Percentiles rank a stretch among this genome's conserved stretches.
phyloP scores from a whole-genome alignment of 2,888 invertebrate species.

The Carabus problematicus region DNA sequence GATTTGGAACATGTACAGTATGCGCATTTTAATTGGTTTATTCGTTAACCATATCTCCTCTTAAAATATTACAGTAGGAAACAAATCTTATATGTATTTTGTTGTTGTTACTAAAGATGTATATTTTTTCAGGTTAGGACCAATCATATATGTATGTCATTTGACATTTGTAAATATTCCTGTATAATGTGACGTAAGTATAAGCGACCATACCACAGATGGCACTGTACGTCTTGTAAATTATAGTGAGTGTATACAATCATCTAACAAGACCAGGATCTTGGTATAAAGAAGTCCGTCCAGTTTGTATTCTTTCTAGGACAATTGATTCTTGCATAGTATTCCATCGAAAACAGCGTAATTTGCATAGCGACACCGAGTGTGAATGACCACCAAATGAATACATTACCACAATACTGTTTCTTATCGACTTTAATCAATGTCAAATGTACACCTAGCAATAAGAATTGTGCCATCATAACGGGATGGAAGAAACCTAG shows the following conservation, averaged over 20 bases:
- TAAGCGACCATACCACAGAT: too few relatives aligned
- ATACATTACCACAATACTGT: constrained; percentile 69
- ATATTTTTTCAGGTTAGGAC: too few relatives aligned
- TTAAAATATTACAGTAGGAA: too few relatives aligned
- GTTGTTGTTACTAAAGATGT: too few relatives aligned
- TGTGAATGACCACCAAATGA: constrained; percentile 83
- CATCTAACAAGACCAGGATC: constrained; percentile 17
- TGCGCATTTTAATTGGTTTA: too few relatives aligned
- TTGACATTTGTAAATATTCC: too few relatives aligned
- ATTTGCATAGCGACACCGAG: constrained; percentile 79
- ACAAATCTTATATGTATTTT: too few relatives aligned
- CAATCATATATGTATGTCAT: too few relatives aligned
- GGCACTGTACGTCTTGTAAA: constrained; percentile 8
- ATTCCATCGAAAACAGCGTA: constrained; percentile 85
- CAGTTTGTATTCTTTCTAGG: constrained; percentile 58
- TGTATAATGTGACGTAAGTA: neutral
- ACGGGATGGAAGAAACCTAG: constrained; percentile 90
- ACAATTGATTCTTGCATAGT: constrained; percentile 80
- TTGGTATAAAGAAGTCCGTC: constrained; percentile 25
- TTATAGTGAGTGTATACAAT: too few relatives aligned
- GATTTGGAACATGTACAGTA: too few relatives aligned
- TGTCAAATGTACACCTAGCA: constrained; percentile 69
- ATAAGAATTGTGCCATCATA: constrained; percentile 78
- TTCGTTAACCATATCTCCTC: too few relatives aligned
- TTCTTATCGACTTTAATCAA: constrained; percentile 60